Base-by-base conservation (phyloP, 2,113 vertebrate species). In the Atrichornis clamosus region DNA sequence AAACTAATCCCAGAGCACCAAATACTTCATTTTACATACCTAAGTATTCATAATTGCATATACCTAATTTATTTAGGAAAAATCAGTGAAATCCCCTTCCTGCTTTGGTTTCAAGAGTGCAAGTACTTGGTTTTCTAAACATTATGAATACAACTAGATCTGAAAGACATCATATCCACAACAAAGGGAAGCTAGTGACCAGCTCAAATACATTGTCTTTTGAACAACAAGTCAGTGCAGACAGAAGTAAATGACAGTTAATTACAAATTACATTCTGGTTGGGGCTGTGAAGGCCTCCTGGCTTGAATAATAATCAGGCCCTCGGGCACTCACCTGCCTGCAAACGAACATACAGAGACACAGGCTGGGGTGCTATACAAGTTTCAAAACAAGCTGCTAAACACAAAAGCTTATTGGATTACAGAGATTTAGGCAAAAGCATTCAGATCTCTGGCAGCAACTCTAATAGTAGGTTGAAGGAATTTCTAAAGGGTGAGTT, bases 351-450 rank as follows among this genome's bases (percentile, higher is more conserved):
- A 89, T 93, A 96, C 90, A 93, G 97, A 97, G 97, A 97, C 97
- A 87, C 96, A 93, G 98, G 97, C 98, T 97, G 95, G 98, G 96
- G 98, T 97, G 96, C 97, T 89, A 92, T 95, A 97, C 98, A 98
- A 97, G 97, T 98, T 98, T 98, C 98, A 98, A 98, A 98, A 98
- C 98, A 98, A 98, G 98, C 98, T 97, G 97, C 97, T 98, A 96
- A 98, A 98, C 98, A 98, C 98, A 98, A 97, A 98, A 98, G 98
- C 98, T 98, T 98, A 99, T 98, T 98, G 98, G 98, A 98, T 98
- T 98, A 98, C 98, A 98, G 98, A 98, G 98, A 97, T 98, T 98
- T 98, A 98, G 97, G 98, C 89, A 94, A 96, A 97, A 91, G 97
- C 96, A 96, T 97, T 98, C 98, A 97, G 98, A 97, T 97, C 96